Base-by-base conservation (phyloP, 2,797 vertebrate genomes). In the Arctocebus calabarensis region DNA sequence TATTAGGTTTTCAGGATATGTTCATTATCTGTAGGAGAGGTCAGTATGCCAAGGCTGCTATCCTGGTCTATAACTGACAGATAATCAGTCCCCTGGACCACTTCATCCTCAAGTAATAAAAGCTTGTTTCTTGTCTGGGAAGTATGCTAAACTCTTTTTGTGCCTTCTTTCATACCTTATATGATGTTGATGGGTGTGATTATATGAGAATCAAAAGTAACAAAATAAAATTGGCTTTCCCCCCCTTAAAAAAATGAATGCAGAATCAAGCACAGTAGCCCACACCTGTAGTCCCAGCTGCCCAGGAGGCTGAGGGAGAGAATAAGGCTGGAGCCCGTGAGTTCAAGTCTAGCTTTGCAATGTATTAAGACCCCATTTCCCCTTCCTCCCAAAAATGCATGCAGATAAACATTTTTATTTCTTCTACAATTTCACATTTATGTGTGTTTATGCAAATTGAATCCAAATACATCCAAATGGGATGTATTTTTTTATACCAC, bases 341-440 rank as follows among this genome's bases (percentile, higher is more conserved):
- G 64, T 34, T 34, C 8, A 7, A 68, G 32, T 68, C 64, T 32
- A 68, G 64, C 64, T n/a, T n/a, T 32, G 64, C 64, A 68, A 20
- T 19, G 19, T 34, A 34, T 68, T 7, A 8, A 68, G 32, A 68
- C 32, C 64, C 32, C 8, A 8, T 68, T 68, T 34, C 32, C 64
- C 14, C 32, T 17, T n/a, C 32, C 17, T 17, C 64, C 17, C 7
- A 61, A 81, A 82, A 88, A 75, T 43, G 17, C 40, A 52, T 70
- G 32, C 34, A 88, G 55, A 57, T 94, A 79, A 90, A 79, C 92
- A 87, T 10, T 55, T 48, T 8, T 92, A 52, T 83, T 90, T 94
- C 27, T 64, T 55, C 40, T 57, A 52, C 13, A 66, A 25, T 59
- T 88, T 92, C 43, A 81, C 55, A 71, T 55, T 68, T 86, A 61